Evolutionary conservation across 2,113 vertebrate species (phyloP), one percentile per base, ranked within the genome.

Genomic region (Drymodes brunneopygia): DNA sequence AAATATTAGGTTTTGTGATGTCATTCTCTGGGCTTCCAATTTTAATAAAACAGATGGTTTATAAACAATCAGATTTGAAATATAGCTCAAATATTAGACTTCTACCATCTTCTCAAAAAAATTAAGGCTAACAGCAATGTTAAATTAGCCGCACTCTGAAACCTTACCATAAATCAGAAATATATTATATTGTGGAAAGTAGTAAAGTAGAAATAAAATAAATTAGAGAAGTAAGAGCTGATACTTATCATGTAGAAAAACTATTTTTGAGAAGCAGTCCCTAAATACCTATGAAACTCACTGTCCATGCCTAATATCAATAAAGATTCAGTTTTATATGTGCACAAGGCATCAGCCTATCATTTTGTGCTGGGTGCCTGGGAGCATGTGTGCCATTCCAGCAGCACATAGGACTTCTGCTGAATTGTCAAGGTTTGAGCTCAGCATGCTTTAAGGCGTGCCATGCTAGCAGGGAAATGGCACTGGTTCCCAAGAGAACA

Each of bases 41-140:
- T 93, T 66, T 88, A 95, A 88, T 94, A 75, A 72, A 93, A 72
- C 40, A 65, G 74, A 94, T 82, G 66, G 36, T 80, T 90, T 86
- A 78, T 66, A 56, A 95, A 60, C 56, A 88, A 74, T 80, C 11
- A 23, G 4, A 62, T 94, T 81, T 95, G 56, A 83, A 90, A 74
- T 36, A 8, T 66, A 81, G 10, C 79, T 94, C 47, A 66, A 91
- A 88, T 29, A 90, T 65, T 45, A 77, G 31, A 57, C 13, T 50
- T 90, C 21, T 85, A 16, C 4, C 0, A 0, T 58, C 10, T 88
- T 86, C 24, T 65, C 9, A 25, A 54, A 86, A 85, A 81, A 57
- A 48, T 19, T 25, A 35, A 42, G 4, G 25, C 57, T 88, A 67
- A 82, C 19, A 50, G 7, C 45, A 72, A 24, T 42, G 42, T 80